Base-by-base conservation (phyloP, 2,888 invertebrate genomes). In the Nasonovia ribisnigri region DNA sequence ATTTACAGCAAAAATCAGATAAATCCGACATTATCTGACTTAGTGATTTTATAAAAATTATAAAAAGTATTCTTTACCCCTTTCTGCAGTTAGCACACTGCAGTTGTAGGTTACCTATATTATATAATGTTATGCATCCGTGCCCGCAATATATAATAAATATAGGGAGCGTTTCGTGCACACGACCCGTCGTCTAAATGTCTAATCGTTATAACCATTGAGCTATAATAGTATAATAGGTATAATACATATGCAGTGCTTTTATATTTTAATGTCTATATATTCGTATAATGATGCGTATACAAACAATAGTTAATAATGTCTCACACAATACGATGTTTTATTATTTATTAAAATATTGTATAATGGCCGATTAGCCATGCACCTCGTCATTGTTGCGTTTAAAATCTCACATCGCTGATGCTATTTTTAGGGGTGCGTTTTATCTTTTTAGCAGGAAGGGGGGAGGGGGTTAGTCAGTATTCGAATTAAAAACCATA, bases 401-500 rank as follows among this genome's bases (percentile, higher is more conserved):
- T 13, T 77, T 36, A 20, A 60, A 60, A 36, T 77, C 20, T 36
- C n/a, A 6, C n/a, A 67, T 67, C 16, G 13, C 16, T 77, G 36
- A 36, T 36, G 6, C 36, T 36, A 77, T 77, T 77, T 36, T 36
- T 77, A 77, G 77, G 36, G 20, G 77, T 36, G 77, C 36, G 20
- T 77, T 77, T 36, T 36, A 36, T 77, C 8, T 36, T 20, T 36
- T 36, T 2, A 20, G 6, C 5, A 20, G 3, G 13, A 6, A 4
- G 5, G 6, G 4, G 5, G 16, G n/a, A 1, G 2, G 13, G 16
- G 3, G 60, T 0, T 29, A 11, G 16, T 5, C 6, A 20, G 10
- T 36, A 20, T 77, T 77, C 6, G 1, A 36, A 77, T 77, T 20
- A 8, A 77, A 8, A 20, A 36, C 20, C 20, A 20, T 20, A 77